Conservation (phyloP, 2,113 vertebrate genomes). For the Macquaria australasica region DNA sequence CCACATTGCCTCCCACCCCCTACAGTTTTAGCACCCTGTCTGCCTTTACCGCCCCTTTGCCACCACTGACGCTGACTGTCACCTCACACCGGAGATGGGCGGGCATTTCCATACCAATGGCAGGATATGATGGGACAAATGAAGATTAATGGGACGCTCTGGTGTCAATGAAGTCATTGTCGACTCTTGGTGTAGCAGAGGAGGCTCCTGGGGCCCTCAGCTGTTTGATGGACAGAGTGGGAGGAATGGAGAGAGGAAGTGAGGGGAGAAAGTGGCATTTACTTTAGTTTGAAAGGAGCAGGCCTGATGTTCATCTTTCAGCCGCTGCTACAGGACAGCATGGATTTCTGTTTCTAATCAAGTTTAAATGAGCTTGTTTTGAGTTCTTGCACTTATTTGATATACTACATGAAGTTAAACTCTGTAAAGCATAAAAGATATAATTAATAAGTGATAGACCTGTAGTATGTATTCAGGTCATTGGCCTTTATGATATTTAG, state of each 20-base stretch:
- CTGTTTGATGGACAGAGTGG: conserved; percentile 70
- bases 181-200: conserved; percentile 75
- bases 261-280: conserved; percentile 49
- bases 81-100: conserved; percentile 68
- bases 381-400: not conserved
- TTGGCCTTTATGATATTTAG: not conserved
- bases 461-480: too few species aligned
- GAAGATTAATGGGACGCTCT: conserved; percentile 86
- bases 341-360: conserved; percentile 1
- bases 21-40: conserved; percentile 35
- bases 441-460: not conserved
- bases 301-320: conserved; percentile 55
- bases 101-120: conserved; percentile 87
- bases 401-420: not conserved
- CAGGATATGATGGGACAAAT: conserved; percentile 87
- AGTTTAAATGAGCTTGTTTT: not conserved
- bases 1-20: conserved; percentile 54
- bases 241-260: conserved; percentile 42
- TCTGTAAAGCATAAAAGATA: not conserved
- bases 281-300: conserved; percentile 53
- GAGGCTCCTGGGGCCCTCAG: conserved; percentile 75
- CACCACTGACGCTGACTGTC: conserved; percentile 56
- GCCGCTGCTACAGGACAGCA: not conserved
- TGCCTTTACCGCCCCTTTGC: conserved; percentile 47
- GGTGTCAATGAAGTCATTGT: conserved; percentile 85